Conservation (phyloP, 2,797 vertebrate genomes). For the Darevskia mixta region DNA sequence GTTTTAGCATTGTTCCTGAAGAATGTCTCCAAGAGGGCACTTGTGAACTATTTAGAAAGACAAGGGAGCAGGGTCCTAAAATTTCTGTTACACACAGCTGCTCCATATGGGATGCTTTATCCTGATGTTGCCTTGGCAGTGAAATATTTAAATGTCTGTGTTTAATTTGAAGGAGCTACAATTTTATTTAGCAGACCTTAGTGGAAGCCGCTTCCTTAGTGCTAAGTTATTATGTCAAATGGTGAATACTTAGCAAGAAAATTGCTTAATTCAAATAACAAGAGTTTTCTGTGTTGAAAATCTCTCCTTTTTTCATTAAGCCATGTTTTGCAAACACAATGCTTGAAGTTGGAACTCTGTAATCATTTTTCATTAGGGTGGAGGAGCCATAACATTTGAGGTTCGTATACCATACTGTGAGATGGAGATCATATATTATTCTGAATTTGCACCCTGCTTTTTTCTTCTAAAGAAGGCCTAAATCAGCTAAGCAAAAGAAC, state of each 20-base stretch:
- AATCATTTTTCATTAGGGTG: not conserved
- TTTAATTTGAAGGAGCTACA: not conserved
- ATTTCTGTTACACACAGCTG: not conserved
- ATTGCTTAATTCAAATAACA: conserved; percentile 26
- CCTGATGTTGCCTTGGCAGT: not conserved
- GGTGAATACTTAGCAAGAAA: not conserved
- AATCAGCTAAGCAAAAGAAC: not conserved
- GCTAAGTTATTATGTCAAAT: not conserved
- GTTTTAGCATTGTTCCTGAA: not conserved
- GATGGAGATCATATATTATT: not conserved
- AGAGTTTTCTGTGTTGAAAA: not conserved
- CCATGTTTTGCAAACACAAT: not conserved
- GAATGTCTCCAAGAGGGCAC: not conserved
- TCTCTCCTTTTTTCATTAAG: conserved; percentile 2
- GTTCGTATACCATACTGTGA: not conserved
- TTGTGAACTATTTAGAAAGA: not conserved
- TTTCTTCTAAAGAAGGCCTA: not conserved
- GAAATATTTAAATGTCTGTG: not conserved
- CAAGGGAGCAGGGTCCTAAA: not conserved
- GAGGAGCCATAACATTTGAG: not conserved
- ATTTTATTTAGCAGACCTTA: not conserved
- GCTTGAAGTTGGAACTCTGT: not conserved
- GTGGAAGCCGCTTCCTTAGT: not conserved
- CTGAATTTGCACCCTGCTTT: not conserved
- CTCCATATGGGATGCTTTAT: not conserved